A percentile compares a stretch with the other conserved stretches of the same genome.
Conservation (phyloP, 2,888 invertebrate species). For the Ptilodon capucinus region DNA sequence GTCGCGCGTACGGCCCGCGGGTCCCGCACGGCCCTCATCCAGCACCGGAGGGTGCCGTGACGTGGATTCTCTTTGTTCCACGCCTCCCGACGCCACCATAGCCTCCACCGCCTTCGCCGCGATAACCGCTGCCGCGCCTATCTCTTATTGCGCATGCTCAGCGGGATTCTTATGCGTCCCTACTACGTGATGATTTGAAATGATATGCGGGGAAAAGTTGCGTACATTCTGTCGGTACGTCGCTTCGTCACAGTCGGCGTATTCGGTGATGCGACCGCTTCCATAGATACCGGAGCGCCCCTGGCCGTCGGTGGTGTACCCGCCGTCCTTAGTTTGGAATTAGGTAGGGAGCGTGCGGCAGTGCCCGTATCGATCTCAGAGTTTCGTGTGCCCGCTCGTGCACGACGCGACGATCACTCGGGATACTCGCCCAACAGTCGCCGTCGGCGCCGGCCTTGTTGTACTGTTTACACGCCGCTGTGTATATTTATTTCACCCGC, state of each 20-base stretch:
- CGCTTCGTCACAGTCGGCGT: conserved; percentile 46
- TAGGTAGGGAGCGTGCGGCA: conserved; percentile 69
- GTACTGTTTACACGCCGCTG: conserved; percentile 72
- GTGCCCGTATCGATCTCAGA: conserved; percentile 73
- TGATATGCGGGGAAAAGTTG: conserved; percentile 59
- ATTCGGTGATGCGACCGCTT: conserved; percentile 43
- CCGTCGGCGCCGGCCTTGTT: conserved; percentile 79
- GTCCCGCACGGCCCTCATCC: conserved; percentile 48
- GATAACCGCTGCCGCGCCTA: conserved; percentile 68
- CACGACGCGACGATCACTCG: conserved; percentile 72
- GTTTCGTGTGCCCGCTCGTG: conserved; percentile 69
- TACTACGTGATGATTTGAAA: conserved; percentile 67
- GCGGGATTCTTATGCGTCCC: conserved; percentile 57
- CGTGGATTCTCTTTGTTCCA: conserved; percentile 64
- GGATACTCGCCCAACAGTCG: conserved; percentile 76
- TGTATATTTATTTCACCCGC: conserved; percentile 64
- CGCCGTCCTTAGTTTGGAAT: conserved; percentile 51
- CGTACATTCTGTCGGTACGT: conserved; percentile 49
- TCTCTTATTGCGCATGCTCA: conserved; percentile 69
- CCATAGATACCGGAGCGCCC: conserved; percentile 37
- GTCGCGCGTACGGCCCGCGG: conserved; percentile 42
- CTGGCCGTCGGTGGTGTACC: conserved; percentile 34
- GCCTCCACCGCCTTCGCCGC: conserved; percentile 50
- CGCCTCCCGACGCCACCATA: conserved; percentile 51
- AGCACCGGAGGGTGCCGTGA: conserved; percentile 47